These are phyloP conservation scores for Nymphalis urticae DNA, from an alignment of 2,888 invertebrate species.

Conservation along the genomic window DNA sequence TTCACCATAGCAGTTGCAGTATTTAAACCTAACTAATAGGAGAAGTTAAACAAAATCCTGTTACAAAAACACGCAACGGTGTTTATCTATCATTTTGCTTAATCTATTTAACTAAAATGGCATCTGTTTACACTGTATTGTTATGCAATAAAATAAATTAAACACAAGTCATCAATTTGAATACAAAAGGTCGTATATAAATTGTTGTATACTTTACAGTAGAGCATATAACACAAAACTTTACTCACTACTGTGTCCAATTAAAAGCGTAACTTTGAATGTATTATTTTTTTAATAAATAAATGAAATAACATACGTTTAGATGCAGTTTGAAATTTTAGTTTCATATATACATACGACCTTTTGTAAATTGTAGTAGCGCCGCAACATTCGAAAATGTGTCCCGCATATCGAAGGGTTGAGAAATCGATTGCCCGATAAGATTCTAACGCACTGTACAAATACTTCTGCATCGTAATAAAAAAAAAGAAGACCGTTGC, in stretches of 20 bases:
- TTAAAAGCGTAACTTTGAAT: too few relatives aligned
- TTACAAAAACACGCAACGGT: neutral
- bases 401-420: constrained; percentile 76
- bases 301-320: too few relatives aligned
- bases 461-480: constrained; percentile 70
- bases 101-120: neutral
- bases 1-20: too few relatives aligned
- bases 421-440: constrained; percentile 72
- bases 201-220: too few relatives aligned
- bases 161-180: constrained; percentile 45
- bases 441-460: constrained; percentile 66
- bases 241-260: too few relatives aligned
- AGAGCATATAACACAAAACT: too few relatives aligned
- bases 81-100: neutral
- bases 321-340: too few relatives aligned
- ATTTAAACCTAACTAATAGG: too few relatives aligned
- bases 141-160: constrained; percentile 31
- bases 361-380: too few relatives aligned
- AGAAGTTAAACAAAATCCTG: too few relatives aligned
- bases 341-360: neutral
- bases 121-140: constrained; percentile 4
- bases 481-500: constrained; percentile 62
- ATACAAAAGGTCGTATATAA: too few relatives aligned
- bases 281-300: too few relatives aligned
- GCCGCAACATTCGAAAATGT: constrained; percentile 55